Conservation (phyloP, 2,797 vertebrate species). For the Crocidura indochinensis region DNA sequence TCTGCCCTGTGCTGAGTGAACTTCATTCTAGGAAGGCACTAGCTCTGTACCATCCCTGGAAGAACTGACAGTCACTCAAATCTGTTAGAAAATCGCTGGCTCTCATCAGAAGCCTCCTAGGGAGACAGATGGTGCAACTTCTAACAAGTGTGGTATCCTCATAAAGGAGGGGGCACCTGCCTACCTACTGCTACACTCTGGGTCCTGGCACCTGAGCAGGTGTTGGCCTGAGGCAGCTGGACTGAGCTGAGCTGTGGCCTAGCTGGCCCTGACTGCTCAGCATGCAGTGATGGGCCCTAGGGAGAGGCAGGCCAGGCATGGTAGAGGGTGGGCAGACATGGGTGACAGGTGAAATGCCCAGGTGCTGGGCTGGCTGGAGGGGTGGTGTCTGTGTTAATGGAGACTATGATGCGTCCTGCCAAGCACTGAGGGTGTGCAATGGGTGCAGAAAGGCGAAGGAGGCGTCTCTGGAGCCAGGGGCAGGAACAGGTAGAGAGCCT, state of each 20-base stretch:
- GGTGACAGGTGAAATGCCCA: neutral
- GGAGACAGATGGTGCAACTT: constrained; percentile 32
- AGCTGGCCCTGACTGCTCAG: neutral
- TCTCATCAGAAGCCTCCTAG: too few relatives aligned
- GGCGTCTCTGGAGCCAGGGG: constrained; percentile 1
- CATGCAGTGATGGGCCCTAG: neutral
- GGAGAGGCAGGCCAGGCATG: neutral
- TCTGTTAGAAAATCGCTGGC: neutral
- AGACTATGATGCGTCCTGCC: neutral
- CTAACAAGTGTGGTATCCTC: constrained; percentile 52
- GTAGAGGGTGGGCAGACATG: neutral
- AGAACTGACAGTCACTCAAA: constrained; percentile 59
- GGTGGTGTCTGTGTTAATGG: neutral
- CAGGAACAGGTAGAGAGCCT: neutral
- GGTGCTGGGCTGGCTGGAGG: neutral
- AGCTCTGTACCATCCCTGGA: constrained; percentile 53
- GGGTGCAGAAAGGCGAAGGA: neutral
- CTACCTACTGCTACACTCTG: neutral
- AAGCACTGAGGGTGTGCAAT: neutral
- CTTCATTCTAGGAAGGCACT: constrained; percentile 65
- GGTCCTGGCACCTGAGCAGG: constrained; percentile 17
- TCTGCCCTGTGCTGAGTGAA: constrained; percentile 47
- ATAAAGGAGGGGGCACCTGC: neutral
- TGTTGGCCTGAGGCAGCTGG: neutral
- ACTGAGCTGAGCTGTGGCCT: neutral